Base-by-base conservation (phyloP, 2,888 invertebrate genomes). In the Agelastica alni region DNA sequence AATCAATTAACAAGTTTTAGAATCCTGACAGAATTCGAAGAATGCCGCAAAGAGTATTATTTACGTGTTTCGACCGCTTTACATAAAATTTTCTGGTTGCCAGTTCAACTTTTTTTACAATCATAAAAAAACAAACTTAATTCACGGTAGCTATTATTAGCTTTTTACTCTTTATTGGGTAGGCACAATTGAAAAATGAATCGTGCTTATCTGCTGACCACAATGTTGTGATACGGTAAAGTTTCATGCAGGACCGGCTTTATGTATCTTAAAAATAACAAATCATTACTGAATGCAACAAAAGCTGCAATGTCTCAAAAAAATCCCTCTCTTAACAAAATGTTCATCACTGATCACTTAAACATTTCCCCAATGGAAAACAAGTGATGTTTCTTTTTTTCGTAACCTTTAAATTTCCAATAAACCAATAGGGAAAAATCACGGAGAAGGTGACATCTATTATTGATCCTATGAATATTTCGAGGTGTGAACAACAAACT, bases 41-140 rank as follows among this genome's bases (percentile, higher is more conserved):
- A 61, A 59, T 62, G 51, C 61, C 52, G 31, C 63, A 49, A 63
- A 65, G 63, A 61, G 65, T 63, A 65, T 59, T 59, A 58, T 52
- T 58, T 60, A 65, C 65, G 65, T 65, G 65, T 31, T 17, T 30
- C 13, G 13, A 37, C 28, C 34, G 20, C 16, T 22, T 22, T 13
- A 12, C 4, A 12, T n/a, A 12, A 32, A 17, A 14, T 16, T 43
- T 17, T 42, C 44, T 18, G 4, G 17, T 32, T 44, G n/a, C 26
- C 14, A 32, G 9, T 10, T 4, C 2, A 20, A 20, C 18, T 46
- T 46, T 46, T 45, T 46, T 14, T 5, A 17, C 20, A 22, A 6
- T 13, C n/a, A n/a, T 6, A 12, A 45, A 34, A 45, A 32, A 32
- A 9, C 32, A 32, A 9, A 41, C 12, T 41, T 30, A 30, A 30